phyloP scores from a whole-genome alignment of 2,113 vertebrate species.

The Heterocephalus glaber region DNA sequence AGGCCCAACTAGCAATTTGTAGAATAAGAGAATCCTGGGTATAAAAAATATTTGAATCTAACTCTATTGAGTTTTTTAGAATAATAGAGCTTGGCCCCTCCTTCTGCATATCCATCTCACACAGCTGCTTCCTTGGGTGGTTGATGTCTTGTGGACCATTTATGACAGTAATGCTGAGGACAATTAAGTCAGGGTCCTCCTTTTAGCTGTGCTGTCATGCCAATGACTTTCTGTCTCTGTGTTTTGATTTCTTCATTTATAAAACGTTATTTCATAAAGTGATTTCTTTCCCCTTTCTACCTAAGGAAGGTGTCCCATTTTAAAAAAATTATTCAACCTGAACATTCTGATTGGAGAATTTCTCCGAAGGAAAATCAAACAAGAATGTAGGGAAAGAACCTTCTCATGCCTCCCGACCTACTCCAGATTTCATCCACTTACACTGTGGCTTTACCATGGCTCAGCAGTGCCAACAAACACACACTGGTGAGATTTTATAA shows the following conservation, averaged over 20 bases:
- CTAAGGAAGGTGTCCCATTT: background rate
- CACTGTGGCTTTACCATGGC: background rate
- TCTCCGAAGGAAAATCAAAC: background rate
- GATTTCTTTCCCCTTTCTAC: background rate
- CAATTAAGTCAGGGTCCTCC: background rate
- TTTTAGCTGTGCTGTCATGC: background rate
- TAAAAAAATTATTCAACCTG: background rate
- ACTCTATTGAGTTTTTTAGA: background rate
- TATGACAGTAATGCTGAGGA: background rate
- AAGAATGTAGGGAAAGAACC: background rate
- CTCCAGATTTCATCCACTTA: background rate
- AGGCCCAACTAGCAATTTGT: background rate
- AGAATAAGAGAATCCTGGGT: background rate
- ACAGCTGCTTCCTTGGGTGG: background rate
- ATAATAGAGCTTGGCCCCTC: background rate
- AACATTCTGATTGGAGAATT: background rate
- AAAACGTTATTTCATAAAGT: background rate
- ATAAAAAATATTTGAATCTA: background rate
- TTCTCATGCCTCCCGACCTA: background rate
- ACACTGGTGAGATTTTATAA: background rate
- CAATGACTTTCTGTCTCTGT: background rate
- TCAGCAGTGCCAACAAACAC: background rate
- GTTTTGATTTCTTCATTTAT: background rate
- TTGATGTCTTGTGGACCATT: background rate
- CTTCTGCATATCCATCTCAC: fast-evolving